Evolutionary conservation across 2,113 vertebrate genomes (phyloP), one percentile per base, ranked within the genome.

Genomic region (Elachura formosa): DNA sequence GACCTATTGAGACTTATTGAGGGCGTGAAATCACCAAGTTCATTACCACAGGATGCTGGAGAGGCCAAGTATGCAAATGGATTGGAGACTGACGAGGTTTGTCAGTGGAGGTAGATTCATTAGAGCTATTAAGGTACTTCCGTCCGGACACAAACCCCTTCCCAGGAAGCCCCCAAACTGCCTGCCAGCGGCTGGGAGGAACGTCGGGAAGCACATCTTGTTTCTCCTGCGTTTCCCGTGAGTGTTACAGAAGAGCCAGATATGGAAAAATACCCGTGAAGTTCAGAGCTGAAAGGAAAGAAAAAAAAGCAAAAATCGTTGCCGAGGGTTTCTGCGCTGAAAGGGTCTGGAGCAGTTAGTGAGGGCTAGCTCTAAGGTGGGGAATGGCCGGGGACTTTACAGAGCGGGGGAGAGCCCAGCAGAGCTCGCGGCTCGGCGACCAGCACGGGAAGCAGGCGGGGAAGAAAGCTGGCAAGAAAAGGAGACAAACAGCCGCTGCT

Each of bases 381-480:
- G 66, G 55, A 55, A 48, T 9, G 45, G 54, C 41, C 16, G 22
- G 33, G 55, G 34, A 81, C 64, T 55, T 55, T 26, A 67, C 0
- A 4, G 76, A 34, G 63, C 38, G 33, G 52, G 66, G 66, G 61
- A 23, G 2, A 10, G 73, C 43, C 33, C 77, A 31, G n/a, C n/a
- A 19, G 81, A 67, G 9, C 84, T 64, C 4, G 45, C 4, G 1
- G 58, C 68, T 33, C 54, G 56, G 73, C 4, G 3, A 33, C 9
- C 10, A 3, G 72, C 6, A 14, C 23, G 6, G 2, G 41, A 56
- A 92, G 75, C 94, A 92, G 94, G 93, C 83, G 2, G 72, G 72
- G 91, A 95, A 88, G 89, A 87, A 93, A 93, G 54, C 91, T 96
- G 94, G 93, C 96, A 96, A 86, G 94, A 69, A 93, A 93, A 90